Percentiles rank a stretch among this genome's conserved stretches.
phyloP scores from a whole-genome alignment of 1,140 invertebrate genomes.

The Megalopta genalis region DNA sequence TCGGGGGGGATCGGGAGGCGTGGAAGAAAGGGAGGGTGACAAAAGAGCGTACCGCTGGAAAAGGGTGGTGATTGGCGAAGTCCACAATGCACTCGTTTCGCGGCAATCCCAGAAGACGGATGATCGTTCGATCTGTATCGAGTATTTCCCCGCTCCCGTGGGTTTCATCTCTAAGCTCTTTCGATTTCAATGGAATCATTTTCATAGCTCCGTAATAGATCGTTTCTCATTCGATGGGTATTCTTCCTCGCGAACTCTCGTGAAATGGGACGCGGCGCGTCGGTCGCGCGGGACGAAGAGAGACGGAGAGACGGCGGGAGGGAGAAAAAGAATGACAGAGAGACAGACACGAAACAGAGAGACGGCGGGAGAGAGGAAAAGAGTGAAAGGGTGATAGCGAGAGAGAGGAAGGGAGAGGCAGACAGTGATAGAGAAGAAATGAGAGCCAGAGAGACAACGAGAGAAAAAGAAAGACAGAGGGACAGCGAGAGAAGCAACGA shows the following conservation, averaged over 20 bases:
- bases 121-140: slow-evolving; percentile 50
- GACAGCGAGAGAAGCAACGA: too few relatives aligned
- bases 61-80: slow-evolving; percentile 48
- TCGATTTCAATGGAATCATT: slow-evolving; percentile 30
- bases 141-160: slow-evolving; percentile 17
- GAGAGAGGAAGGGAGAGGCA: too few relatives aligned
- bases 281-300: background rate
- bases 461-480: too few relatives aligned
- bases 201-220: slow-evolving; percentile 12
- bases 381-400: too few relatives aligned
- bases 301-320: too few relatives aligned
- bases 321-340: too few relatives aligned
- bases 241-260: background rate
- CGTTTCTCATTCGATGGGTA: background rate
- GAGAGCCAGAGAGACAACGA: too few relatives aligned
- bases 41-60: slow-evolving; percentile 32
- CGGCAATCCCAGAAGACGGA: slow-evolving; percentile 50
- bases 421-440: too few relatives aligned
- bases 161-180: slow-evolving; percentile 22
- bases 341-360: too few relatives aligned
- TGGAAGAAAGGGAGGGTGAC: slow-evolving; percentile 32
- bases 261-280: background rate
- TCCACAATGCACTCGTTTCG: slow-evolving; percentile 53
- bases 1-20: background rate
- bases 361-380: too few relatives aligned